Evolutionary conservation across 1,140 invertebrate genomes (phyloP).

Genomic region (Drosophila carrolli): DNA sequence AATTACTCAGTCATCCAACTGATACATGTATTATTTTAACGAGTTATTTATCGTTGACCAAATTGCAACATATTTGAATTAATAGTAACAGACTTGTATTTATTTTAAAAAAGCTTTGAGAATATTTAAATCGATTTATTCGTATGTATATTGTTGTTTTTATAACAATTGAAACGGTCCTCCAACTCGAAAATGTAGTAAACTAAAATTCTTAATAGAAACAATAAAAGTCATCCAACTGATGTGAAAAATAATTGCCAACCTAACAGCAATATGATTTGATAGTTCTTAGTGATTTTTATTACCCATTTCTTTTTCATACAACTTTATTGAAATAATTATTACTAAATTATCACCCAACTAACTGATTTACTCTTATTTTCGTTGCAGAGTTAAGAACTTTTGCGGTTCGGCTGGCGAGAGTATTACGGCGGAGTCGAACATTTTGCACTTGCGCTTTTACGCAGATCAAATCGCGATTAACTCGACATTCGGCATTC

Average conservation of each 20-base stretch:
- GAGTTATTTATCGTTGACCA: neutral
- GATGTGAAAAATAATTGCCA: no score
- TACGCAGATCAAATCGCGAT: constrained; percentile 88
- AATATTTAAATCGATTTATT: neutral
- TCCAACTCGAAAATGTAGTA: no score
- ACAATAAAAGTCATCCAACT: no score
- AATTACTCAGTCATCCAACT: neutral
- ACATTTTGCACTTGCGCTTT: constrained; percentile 89
- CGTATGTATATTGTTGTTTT: no score
- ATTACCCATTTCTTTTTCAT: neutral
- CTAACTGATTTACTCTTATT: neutral
- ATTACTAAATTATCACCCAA: no score
- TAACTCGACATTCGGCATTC: constrained; percentile 89
- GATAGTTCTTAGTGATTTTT: no score
- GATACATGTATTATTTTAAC: neutral
- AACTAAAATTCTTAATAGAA: no score
- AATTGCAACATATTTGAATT: neutral
- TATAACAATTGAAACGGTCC: no score
- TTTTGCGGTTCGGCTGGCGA: constrained; percentile 93
- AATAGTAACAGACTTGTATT: no score
- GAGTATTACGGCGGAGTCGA: constrained; percentile 87
- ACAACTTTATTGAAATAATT: no score
- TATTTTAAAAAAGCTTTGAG: no score
- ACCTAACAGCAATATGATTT: no score
- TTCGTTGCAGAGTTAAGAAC: constrained; percentile 86